Conservation (phyloP, 2,888 invertebrate genomes). For the Eupithecia abbreviata region DNA sequence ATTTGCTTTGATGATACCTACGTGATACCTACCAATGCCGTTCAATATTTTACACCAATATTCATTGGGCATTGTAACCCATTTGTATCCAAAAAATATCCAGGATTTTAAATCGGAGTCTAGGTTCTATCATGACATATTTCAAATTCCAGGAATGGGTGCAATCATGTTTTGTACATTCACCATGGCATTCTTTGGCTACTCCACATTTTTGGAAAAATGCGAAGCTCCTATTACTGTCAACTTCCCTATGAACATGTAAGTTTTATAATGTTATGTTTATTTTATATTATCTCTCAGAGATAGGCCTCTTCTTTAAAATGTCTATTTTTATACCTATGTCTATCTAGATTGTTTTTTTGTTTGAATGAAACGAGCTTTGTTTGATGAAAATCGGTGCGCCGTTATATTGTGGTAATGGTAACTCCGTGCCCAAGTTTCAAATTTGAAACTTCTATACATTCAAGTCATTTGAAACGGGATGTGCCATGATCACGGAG, state of each 20-base stretch:
- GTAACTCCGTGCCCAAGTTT: neutral
- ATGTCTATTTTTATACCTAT: neutral
- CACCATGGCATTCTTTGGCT: constrained; percentile 63
- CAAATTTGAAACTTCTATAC: neutral
- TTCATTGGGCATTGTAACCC: no score
- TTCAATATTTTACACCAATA: no score
- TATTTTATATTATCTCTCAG: neutral
- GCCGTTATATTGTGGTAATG: neutral
- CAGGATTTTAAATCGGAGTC: no score
- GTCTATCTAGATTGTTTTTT: neutral
- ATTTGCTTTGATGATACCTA: no score
- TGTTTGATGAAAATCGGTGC: neutral
- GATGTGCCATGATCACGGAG: no score
- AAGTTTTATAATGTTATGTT: constrained; percentile 49
- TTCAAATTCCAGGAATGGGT: neutral
- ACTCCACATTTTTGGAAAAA: constrained; percentile 54
- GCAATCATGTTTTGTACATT: constrained; percentile 47
- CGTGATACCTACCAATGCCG: no score
- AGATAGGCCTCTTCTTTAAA: neutral
- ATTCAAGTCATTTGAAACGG: no score
- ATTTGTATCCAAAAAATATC: no score
- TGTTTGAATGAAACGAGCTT: neutral
- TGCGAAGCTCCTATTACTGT: constrained; percentile 67
- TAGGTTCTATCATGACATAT: neutral
- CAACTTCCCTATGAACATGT: constrained; percentile 69